phyloP scores from a whole-genome alignment of 2,797 vertebrate species.

The Pyrocephalus nanus region DNA sequence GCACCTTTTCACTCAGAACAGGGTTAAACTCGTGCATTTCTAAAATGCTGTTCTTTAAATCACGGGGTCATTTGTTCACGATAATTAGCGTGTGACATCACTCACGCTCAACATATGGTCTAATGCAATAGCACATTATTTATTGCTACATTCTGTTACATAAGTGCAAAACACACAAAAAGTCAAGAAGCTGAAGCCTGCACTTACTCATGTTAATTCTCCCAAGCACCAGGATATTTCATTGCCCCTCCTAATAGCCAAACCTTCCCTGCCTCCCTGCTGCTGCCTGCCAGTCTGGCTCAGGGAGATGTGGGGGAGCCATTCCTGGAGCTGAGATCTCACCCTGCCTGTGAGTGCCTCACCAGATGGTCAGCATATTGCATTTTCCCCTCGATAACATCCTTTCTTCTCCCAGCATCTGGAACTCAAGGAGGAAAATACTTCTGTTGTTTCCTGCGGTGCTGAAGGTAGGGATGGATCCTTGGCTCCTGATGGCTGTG shows the following conservation, averaged over 20 bases:
- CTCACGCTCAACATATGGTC: not conserved
- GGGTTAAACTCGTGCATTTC: not conserved
- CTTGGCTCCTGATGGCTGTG: not conserved
- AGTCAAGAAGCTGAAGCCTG: constrained; percentile 14
- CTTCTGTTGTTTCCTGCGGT: constrained; percentile 56
- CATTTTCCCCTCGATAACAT: constrained; percentile 63
- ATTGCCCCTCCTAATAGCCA: constrained; percentile 39
- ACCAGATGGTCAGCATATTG: constrained; percentile 69
- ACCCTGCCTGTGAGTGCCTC: constrained; percentile 60
- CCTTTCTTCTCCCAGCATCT: constrained; percentile 54
- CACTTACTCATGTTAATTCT: constrained; percentile 24
- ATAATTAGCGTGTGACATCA: not conserved
- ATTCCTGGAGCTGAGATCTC: constrained; percentile 67
- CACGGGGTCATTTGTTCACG: not conserved
- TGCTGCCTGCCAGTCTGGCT: constrained; percentile 43
- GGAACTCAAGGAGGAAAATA: constrained; percentile 65
- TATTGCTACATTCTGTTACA: not conserved
- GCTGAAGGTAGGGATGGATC: not conserved
- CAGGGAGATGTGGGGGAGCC: constrained; percentile 57
- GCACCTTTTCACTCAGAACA: not conserved
- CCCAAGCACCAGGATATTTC: constrained; percentile 11
- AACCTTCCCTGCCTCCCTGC: constrained; percentile 28
- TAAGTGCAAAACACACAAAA: not conserved
- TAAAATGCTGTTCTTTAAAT: not conserved
- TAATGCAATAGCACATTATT: not conserved